Percentiles rank a stretch among this genome's conserved stretches.
Evolutionary conservation across 2,797 vertebrate species (phyloP).

Genomic region (Chaenodraco wilsoni): DNA sequence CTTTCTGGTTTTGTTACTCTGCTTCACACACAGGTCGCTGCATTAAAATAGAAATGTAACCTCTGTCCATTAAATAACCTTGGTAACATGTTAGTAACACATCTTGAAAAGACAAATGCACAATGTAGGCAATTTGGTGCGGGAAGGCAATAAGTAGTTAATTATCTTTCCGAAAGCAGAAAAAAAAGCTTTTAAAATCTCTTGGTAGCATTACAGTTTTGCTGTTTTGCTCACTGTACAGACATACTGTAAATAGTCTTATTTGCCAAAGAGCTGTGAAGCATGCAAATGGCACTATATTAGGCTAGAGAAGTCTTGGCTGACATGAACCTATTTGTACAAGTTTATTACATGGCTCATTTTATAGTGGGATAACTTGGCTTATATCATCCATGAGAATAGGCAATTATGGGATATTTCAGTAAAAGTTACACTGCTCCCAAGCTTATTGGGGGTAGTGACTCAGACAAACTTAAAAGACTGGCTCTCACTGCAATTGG

Average conservation of each 20-base stretch:
- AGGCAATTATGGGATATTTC: conserved; percentile 78
- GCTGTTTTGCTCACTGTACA: conserved; percentile 45
- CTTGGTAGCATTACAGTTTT: conserved; percentile 11
- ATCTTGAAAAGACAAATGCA: conserved; percentile 10
- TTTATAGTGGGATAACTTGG: conserved; percentile 75
- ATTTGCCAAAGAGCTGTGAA: conserved; percentile 66
- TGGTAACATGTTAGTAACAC: conserved; percentile 11
- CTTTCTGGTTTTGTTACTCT: conserved; percentile 21
- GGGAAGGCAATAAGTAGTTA: conserved; percentile 24
- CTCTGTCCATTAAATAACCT: conserved; percentile 28
- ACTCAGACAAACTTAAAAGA: conserved; percentile 78
- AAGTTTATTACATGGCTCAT: conserved; percentile 80
- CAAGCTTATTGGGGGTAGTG: conserved; percentile 76
- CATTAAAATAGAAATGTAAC: neutral
- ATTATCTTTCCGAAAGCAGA: conserved; percentile 44
- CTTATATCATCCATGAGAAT: conserved; percentile 75
- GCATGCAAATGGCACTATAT: conserved; percentile 69
- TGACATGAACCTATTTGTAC: conserved; percentile 68
- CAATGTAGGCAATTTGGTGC: neutral
- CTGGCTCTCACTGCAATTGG: conserved; percentile 67
- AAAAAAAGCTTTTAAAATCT: conserved; percentile 19
- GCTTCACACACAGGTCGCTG: neutral
- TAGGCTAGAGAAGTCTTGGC: conserved; percentile 54
- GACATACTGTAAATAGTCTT: conserved; percentile 55
- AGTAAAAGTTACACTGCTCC: conserved; percentile 66